A percentile compares a stretch with the other conserved stretches of the same genome.
These are phyloP conservation scores for Drosophila neutralis DNA, from an alignment of 2,888 invertebrate genomes.

Conservation along the genomic window DNA sequence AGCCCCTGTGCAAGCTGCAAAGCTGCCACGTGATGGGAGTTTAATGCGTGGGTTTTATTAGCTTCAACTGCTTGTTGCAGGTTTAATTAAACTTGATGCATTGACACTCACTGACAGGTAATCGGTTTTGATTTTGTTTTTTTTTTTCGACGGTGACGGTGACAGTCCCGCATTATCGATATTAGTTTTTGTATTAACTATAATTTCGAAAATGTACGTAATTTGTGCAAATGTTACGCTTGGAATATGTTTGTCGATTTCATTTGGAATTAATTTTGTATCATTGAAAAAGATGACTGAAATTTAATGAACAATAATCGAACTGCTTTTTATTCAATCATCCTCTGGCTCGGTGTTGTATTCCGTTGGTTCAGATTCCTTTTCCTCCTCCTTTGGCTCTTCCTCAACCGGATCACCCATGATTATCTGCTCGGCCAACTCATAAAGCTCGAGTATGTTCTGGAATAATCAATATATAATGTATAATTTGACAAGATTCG, in stretches of 20 bases:
- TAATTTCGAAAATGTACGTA: conserved; percentile 21
- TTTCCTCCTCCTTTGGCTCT: conserved; percentile 42
- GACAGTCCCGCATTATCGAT: conserved; percentile 6
- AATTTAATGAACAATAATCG: conserved; percentile 19
- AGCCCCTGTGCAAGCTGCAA: conserved; percentile 26
- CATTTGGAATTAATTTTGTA: conserved; percentile 10
- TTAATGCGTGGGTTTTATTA: conserved; percentile 45
- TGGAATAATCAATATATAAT: conserved; percentile 69
- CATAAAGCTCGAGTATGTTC: conserved; percentile 88
- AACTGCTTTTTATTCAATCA: conserved; percentile 3
- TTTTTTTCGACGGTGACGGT: not conserved
- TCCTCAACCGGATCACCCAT: conserved; percentile 83
- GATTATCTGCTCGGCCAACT: conserved; percentile 87
- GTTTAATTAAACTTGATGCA: conserved; percentile 63
- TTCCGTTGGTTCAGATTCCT: not conserved
- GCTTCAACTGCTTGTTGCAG: conserved; percentile 51
- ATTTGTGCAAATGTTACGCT: conserved; percentile 1
- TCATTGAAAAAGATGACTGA: conserved; percentile 10
- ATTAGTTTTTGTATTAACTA: conserved; percentile 13
- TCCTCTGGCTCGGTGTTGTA: not conserved
- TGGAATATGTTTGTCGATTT: not conserved
- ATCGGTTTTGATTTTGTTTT: conserved; percentile 39
- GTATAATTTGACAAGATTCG: not conserved
- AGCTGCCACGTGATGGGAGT: conserved; percentile 11
- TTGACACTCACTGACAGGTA: conserved; percentile 58